Conservation (phyloP, 2,888 invertebrate species). For the Seira sanloemensis region DNA sequence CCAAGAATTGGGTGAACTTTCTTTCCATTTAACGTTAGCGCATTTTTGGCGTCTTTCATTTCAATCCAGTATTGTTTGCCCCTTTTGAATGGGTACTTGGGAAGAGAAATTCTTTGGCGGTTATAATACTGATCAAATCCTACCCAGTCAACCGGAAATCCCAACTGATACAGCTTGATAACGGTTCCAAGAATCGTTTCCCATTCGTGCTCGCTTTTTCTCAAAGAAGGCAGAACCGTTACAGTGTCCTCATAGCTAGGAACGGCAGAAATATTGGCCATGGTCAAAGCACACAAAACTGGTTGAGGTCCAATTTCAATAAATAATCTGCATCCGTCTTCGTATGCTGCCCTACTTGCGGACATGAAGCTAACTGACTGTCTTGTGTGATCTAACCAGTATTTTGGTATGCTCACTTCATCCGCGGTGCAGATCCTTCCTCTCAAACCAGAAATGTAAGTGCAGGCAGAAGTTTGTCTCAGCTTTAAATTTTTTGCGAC, state of each 20-base stretch:
- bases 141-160: constrained; percentile 59
- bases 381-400: constrained; percentile 60
- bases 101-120: constrained; percentile 45
- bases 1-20: constrained; percentile 61
- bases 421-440: constrained; percentile 37
- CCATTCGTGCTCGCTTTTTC: constrained; percentile 57
- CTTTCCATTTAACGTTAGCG: constrained; percentile 23
- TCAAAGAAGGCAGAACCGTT: constrained; percentile 48
- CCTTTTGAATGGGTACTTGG: constrained; percentile 65
- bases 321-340: constrained; percentile 50
- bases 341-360: constrained; percentile 34
- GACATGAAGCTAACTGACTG: constrained; percentile 57
- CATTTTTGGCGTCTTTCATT: constrained; percentile 20
- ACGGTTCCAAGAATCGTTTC: constrained; percentile 51
- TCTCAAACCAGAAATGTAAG: constrained; percentile 53
- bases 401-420: constrained; percentile 37
- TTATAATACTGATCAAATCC: constrained; percentile 47
- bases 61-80: constrained; percentile 56
- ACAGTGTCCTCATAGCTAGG: constrained; percentile 10
- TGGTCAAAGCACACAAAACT: constrained; percentile 51
- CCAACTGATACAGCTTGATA: constrained; percentile 53
- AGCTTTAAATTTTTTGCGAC: constrained; percentile 16
- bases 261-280: constrained; percentile 25
- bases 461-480: neutral
- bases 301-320: constrained; percentile 68